Base-by-base conservation (phyloP, 2,797 vertebrate genomes). In the Tympanoctomys barrerae region DNA sequence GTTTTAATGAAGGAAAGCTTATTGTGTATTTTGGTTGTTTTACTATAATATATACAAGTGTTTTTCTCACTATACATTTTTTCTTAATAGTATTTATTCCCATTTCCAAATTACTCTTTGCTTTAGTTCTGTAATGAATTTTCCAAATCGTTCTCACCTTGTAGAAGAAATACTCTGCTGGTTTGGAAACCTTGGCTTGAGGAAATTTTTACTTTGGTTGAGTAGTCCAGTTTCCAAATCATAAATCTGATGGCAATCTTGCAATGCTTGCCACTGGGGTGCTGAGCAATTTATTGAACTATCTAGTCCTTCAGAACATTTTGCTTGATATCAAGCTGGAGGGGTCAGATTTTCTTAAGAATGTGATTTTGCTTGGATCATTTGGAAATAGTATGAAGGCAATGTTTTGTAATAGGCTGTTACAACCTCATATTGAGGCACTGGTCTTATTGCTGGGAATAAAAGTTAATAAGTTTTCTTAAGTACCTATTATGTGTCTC, bases 121-220 rank as follows among this genome's bases (percentile, higher is more conserved):
- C 31, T 93, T 95, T 89, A 57, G 21, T 70, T 64, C 21, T 87
- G 11, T n/a, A 22, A 57, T 87, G 46, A 28, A 46, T 96, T 96
- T 95, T 91, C 12, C 54, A 86, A 73, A 70, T 66, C 19, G 78
- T 93, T 87, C 21, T 92, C 61, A 75, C 5, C 14, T 83, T 78
- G 26, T 73, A 49, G 73, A 54, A 81, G 64, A 78, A 89, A 59
- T 9, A 39, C 49, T 88, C 28, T 61, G 68, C 39, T 87, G 79
- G 18, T 28, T 78, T 80, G 36, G 39, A 73, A 89, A 92, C 61
- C 75, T 83, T 90, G 61, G 33, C 42, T 64, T 90, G 79, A 88
- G 88, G 83, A 94, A 62, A 80, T 96, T 93, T 94, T 97, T 82
- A 52, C 89, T 96, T 96, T 82, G 92, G 85, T 96, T 80, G 77